These are phyloP conservation scores for Drosophila santomea DNA, from an alignment of 1,140 invertebrate species.

Conservation along the genomic window DNA sequence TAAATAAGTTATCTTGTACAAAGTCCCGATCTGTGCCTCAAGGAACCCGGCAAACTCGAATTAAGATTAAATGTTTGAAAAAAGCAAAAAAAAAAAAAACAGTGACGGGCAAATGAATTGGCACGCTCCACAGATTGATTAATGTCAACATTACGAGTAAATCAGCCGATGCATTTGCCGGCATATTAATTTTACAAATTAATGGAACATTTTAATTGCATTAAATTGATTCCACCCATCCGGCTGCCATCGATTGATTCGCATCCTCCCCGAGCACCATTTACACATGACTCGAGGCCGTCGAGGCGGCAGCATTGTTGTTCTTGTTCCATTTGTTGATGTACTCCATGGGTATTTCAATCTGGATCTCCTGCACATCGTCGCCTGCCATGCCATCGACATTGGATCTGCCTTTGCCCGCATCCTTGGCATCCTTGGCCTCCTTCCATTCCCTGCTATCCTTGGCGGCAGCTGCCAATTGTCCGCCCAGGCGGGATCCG, in stretches of 20 bases:
- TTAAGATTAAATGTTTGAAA: background rate
- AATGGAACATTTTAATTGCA: conserved; percentile 78
- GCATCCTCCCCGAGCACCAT: background rate
- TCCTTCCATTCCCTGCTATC: background rate
- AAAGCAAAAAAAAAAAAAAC: background rate
- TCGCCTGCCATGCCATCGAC: conserved; percentile 46
- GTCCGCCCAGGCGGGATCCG: conserved; percentile 37
- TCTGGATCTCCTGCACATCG: conserved; percentile 80
- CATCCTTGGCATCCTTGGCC: background rate
- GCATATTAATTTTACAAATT: conserved; percentile 63
- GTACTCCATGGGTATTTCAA: conserved; percentile 83
- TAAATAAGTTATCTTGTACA: conserved; percentile 29
- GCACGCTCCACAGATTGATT: conserved; percentile 56
- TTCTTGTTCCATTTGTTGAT: conserved; percentile 84
- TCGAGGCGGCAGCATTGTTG: conserved; percentile 71
- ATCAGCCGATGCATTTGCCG: conserved; percentile 30
- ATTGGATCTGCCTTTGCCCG: conserved; percentile 21
- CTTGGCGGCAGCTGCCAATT: conserved; percentile 12
- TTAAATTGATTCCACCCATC: conserved; percentile 62
- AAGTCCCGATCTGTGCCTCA: conserved; percentile 8
- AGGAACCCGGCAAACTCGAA: conserved; percentile 13
- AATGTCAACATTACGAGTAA: conserved; percentile 55
- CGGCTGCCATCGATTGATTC: conserved; percentile 10
- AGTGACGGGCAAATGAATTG: conserved; percentile 18
- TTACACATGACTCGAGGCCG: conserved; percentile 70